These are phyloP conservation scores for Metellina segmentata DNA, from an alignment of 2,888 invertebrate genomes.

Conservation along the genomic window DNA sequence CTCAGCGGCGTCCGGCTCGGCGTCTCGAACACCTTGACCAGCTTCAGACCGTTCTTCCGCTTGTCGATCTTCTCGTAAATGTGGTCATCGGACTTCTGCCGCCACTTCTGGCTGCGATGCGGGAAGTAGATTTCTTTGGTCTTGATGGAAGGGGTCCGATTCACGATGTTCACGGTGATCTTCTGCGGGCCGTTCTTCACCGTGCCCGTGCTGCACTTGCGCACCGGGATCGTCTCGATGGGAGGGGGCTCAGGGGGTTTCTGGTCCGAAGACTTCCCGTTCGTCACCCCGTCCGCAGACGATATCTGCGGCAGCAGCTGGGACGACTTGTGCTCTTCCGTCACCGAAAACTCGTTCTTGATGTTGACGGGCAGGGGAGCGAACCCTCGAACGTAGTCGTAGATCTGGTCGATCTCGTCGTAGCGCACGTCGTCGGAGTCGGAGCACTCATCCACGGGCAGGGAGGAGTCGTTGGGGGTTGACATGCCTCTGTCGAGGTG, in stretches of 20 bases:
- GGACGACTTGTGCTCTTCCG: slow-evolving; percentile 59
- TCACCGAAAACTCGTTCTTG: slow-evolving; percentile 70
- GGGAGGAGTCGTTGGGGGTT: slow-evolving; percentile 53
- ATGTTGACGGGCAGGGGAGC: slow-evolving; percentile 90
- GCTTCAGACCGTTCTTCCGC: slow-evolving; percentile 49
- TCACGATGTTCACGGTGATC: slow-evolving; percentile 73
- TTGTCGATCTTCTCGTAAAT: slow-evolving; percentile 75
- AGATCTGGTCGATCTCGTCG: slow-evolving; percentile 97
- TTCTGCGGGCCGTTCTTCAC: slow-evolving; percentile 67
- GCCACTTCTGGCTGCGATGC: slow-evolving; percentile 55
- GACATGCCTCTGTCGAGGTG: slow-evolving; percentile 69
- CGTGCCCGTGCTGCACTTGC: slow-evolving; percentile 59
- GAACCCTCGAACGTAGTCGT: slow-evolving; percentile 96
- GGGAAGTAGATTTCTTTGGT: slow-evolving; percentile 70
- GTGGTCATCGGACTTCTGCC: slow-evolving; percentile 58
- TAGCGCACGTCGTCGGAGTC: slow-evolving; percentile 82
- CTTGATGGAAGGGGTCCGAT: slow-evolving; percentile 63
- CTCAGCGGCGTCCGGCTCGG: slow-evolving; percentile 47
- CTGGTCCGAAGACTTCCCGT: slow-evolving; percentile 19
- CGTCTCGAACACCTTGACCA: slow-evolving; percentile 55
- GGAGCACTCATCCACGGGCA: slow-evolving; percentile 34
- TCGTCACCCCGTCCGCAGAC: not conserved
- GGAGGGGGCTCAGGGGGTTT: slow-evolving; percentile 91
- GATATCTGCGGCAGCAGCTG: slow-evolving; percentile 78
- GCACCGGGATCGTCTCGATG: slow-evolving; percentile 90